phyloP scores from a whole-genome alignment of 2,113 vertebrate species.

The Trichechus manatus region DNA sequence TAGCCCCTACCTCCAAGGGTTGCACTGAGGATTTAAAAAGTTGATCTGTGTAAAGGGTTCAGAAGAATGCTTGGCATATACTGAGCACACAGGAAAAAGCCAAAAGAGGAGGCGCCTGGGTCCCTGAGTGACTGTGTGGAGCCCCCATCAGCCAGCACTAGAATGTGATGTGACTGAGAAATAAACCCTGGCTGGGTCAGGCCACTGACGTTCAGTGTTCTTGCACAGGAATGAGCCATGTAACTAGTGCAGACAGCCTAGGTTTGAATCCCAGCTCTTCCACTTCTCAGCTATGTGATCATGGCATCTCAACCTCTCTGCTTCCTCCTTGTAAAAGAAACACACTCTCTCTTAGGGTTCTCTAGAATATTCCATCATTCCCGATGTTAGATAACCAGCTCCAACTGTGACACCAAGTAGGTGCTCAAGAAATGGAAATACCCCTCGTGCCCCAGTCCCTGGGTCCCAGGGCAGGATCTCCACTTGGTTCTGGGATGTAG shows the following conservation, averaged over 20 bases:
- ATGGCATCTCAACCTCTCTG: background rate
- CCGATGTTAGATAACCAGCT: background rate
- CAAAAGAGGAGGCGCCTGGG: background rate
- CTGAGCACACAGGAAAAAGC: background rate
- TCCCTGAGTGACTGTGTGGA: background rate
- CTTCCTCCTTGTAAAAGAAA: background rate
- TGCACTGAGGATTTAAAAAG: background rate
- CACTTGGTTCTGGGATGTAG: background rate
- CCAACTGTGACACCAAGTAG: background rate
- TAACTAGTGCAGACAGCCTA: background rate
- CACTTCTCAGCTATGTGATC: background rate
- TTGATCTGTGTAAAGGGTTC: fast-evolving
- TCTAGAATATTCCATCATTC: background rate
- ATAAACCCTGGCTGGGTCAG: background rate
- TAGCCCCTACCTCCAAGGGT: too few relatives aligned
- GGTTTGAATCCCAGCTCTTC: background rate
- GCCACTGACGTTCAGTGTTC: background rate
- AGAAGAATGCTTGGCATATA: background rate
- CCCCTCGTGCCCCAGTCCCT: background rate
- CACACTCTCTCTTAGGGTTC: background rate
- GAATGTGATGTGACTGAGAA: background rate
- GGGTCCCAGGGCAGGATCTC: background rate
- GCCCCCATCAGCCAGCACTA: background rate
- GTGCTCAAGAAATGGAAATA: background rate
- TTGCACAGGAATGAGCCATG: background rate